Conservation (phyloP, 1,140 invertebrate genomes). For the Trachymyrmex cornetzi region DNA sequence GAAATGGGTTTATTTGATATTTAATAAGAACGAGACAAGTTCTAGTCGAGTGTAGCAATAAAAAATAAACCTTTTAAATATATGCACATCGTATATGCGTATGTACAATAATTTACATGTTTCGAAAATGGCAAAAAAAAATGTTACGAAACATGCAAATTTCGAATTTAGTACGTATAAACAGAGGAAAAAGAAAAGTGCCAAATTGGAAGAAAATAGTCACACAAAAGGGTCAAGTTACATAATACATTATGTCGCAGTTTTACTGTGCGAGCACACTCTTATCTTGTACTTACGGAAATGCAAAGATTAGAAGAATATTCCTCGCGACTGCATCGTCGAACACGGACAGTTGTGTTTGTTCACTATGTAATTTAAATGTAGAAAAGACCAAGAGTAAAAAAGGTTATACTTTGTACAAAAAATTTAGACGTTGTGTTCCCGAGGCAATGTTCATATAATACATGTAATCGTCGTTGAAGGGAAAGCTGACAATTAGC, state of each 20-base stretch:
- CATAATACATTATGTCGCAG: background rate
- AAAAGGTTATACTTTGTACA: constrained; percentile 5
- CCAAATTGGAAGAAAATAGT: background rate
- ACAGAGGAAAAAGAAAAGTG: background rate
- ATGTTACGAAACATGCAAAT: background rate
- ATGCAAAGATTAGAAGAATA: constrained; percentile 12
- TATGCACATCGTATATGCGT: background rate
- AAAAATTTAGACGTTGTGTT: constrained; percentile 45
- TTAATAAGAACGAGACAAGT: too few relatives aligned
- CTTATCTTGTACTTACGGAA: constrained; percentile 47
- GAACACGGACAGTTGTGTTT: background rate
- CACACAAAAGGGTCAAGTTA: background rate
- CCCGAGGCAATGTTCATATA: constrained; percentile 34
- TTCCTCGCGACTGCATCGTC: background rate
- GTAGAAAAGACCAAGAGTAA: background rate
- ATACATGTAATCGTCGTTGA: background rate
- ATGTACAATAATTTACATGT: background rate
- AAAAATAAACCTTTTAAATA: background rate
- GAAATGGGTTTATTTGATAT: too few relatives aligned
- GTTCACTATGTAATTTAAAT: constrained; percentile 22
- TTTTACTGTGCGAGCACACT: background rate
- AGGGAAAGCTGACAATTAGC: constrained; percentile 41
- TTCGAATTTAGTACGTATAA: background rate
- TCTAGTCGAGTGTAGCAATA: too few relatives aligned
- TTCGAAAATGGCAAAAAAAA: background rate